Evolutionary conservation across 1,140 invertebrate species (phyloP).

Genomic region (Drosophila funebris): DNA sequence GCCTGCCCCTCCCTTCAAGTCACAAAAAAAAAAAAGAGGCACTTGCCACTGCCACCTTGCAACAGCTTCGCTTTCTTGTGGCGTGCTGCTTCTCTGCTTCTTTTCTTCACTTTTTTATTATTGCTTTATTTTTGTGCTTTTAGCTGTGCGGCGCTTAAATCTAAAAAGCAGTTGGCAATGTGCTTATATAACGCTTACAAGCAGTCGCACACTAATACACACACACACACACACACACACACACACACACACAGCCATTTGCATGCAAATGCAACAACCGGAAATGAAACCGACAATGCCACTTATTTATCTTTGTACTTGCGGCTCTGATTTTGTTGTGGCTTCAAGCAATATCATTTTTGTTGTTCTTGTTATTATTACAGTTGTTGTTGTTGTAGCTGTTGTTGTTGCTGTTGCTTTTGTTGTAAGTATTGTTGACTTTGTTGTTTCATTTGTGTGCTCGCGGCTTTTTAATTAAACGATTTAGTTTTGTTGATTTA

Average conservation of each 20-base stretch:
- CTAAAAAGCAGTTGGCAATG: constrained; percentile 76
- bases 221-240: constrained; percentile 11
- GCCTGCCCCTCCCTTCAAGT: not conserved
- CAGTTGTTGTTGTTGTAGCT: constrained; percentile 6
- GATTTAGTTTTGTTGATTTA: constrained; percentile 79
- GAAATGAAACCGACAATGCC: constrained; percentile 82
- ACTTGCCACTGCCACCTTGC: not conserved
- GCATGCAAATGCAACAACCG: constrained; percentile 78
- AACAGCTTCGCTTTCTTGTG: constrained; percentile 61
- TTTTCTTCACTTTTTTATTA: no score
- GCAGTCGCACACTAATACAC: constrained; percentile 7
- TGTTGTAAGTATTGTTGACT: constrained; percentile 28
- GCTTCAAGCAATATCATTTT: constrained; percentile 59
- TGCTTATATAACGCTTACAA: constrained; percentile 79
- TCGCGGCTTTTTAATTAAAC: constrained; percentile 70
- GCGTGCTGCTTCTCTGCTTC: constrained; percentile 77
- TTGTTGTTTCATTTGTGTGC: constrained; percentile 44
- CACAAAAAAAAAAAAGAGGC: no score
- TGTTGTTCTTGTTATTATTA: constrained; percentile 15
- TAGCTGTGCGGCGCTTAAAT: constrained; percentile 69
- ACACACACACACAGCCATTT: constrained; percentile 52
- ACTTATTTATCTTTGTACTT: constrained; percentile 82
- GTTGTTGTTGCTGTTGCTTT: not conserved
- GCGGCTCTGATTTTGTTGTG: constrained; percentile 78
- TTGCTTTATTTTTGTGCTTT: constrained; percentile 78